Evolutionary conservation across 2,797 vertebrate genomes (phyloP).

Genomic region (Glyptemys insculpta): DNA sequence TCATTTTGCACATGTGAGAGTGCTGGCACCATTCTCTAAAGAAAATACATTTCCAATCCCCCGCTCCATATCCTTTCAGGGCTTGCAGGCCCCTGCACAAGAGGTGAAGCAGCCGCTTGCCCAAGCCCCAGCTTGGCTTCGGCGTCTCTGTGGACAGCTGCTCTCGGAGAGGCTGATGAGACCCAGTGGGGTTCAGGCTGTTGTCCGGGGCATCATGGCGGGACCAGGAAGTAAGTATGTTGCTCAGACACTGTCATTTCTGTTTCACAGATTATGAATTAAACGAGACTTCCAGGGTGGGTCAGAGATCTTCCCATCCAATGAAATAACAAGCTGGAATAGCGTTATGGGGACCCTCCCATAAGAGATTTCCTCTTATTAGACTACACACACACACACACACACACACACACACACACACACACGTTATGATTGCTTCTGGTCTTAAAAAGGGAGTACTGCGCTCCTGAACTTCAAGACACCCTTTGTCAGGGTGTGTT

Average conservation of each 20-base stretch:
- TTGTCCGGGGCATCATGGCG: conserved; percentile 91
- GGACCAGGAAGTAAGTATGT: conserved; percentile 86
- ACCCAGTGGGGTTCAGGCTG: conserved; percentile 90
- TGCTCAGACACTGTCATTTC: neutral
- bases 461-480: accelerated
- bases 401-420: accelerated
- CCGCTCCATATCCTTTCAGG: conserved; percentile 45
- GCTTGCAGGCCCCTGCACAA: neutral
- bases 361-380: neutral
- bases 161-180: conserved; percentile 92
- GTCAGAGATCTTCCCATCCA: neutral
- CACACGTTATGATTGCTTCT: neutral
- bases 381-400: accelerated
- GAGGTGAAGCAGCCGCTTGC: conserved; percentile 42
- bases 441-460: accelerated
- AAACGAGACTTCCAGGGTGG: neutral
- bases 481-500: accelerated
- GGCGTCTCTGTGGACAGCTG: conserved; percentile 90
- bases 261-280: neutral
- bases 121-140: conserved; percentile 88
- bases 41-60: accelerated
- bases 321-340: neutral
- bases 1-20: neutral
- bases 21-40: neutral
- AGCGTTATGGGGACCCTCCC: accelerated